Percentiles rank a stretch among this genome's conserved stretches.
Evolutionary conservation across 1,140 invertebrate genomes (phyloP).

Genomic region (Eufriesea mexicana): DNA sequence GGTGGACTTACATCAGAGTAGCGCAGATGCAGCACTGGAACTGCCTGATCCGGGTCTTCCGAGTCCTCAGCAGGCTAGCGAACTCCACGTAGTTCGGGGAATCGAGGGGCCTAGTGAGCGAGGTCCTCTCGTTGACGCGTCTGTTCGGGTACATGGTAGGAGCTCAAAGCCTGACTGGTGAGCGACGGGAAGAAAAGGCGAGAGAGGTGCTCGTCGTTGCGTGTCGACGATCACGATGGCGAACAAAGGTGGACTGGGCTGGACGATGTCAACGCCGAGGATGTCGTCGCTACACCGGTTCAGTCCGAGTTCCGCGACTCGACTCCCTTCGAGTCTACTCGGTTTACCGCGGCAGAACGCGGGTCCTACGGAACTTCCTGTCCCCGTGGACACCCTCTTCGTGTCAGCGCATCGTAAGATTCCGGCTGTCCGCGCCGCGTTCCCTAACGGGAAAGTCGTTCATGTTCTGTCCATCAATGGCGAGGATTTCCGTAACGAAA

Average conservation of each 20-base stretch:
- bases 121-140: slow-evolving; percentile 82
- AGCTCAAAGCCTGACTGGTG: background rate
- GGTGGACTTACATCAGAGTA: slow-evolving; percentile 84
- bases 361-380: slow-evolving; percentile 13
- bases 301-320: background rate
- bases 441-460: background rate
- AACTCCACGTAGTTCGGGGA: slow-evolving; percentile 86
- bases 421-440: background rate
- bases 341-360: background rate
- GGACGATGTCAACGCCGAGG: background rate
- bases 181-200: background rate
- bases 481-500: too few species aligned
- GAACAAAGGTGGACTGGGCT: background rate
- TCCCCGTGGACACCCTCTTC: background rate
- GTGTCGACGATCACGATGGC: background rate
- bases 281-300: background rate
- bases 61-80: slow-evolving; percentile 82
- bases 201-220: background rate
- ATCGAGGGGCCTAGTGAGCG: slow-evolving; percentile 77
- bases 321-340: slow-evolving; percentile 18
- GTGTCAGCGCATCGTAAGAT: background rate
- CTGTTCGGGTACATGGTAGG: slow-evolving; percentile 6
- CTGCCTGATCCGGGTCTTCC: slow-evolving; percentile 84
- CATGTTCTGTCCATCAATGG: too few species aligned
- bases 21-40: slow-evolving; percentile 88